Percentiles rank a stretch among this genome's conserved stretches.
These are phyloP conservation scores for Papio anubis DNA, from an alignment of 2,113 vertebrate species.

Conservation along the genomic window DNA sequence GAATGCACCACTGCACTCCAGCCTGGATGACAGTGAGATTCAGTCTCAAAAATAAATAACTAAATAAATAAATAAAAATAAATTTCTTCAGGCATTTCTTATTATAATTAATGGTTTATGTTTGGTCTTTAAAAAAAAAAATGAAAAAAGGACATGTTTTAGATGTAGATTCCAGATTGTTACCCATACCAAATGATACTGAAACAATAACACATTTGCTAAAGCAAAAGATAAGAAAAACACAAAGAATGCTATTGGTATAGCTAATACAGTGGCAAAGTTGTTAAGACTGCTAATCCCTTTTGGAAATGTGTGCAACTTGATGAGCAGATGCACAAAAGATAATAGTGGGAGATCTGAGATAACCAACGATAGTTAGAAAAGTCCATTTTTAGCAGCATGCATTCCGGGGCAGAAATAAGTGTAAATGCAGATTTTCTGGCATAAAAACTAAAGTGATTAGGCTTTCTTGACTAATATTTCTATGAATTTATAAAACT, in stretches of 20 bases:
- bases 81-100: constrained; percentile 31
- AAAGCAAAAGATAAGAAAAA: constrained; percentile 38
- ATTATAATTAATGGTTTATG: constrained; percentile 46
- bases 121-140: neutral
- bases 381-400: neutral
- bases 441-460: neutral
- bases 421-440: constrained; percentile 11
- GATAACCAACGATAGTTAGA: constrained; percentile 70
- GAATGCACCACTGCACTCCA: neutral
- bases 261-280: neutral
- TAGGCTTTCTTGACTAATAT: neutral
- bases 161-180: neutral
- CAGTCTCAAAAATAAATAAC: neutral
- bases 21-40: neutral
- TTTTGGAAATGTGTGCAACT: neutral
- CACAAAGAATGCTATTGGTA: neutral
- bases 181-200: neutral
- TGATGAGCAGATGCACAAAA: constrained; percentile 58
- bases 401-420: constrained; percentile 10
- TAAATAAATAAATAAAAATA: neutral
- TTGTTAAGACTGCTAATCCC: constrained; percentile 18
- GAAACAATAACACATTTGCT: constrained; percentile 46
- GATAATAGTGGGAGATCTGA: constrained; percentile 33
- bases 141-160: neutral
- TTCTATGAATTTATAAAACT: constrained; percentile 21